Evolutionary conservation across 2,113 vertebrate species (phyloP), one percentile per base, ranked within the genome.

Genomic region (Sciurus niger): DNA sequence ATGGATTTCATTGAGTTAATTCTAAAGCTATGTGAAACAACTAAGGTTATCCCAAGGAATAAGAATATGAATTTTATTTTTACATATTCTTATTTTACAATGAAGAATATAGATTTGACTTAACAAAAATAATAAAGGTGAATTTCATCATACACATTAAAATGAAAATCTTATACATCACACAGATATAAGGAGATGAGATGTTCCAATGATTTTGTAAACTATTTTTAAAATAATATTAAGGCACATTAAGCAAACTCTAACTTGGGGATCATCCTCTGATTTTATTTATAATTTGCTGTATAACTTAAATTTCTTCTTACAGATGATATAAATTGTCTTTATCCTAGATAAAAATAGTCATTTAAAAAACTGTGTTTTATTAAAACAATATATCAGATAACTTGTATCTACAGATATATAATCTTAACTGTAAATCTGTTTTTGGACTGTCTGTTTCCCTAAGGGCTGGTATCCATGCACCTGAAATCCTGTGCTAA

Each of bases 101-200:
- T 17, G 78, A 67, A 32, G 12, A 53, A 53, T 80, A 1, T 84
- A 20, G 0, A 67, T 72, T 55, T 25, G 25, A 18, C 46, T 63
- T 70, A n/a, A 51, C 4, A 85, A 93, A 94, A 84, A 76, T 73
- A 74, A 67, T 80, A 37, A 37, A 85, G 20, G 55, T 90, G 72
- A 98, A 97, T 98, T 97, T 84, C 25, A 74, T 97, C 40, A 84
- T 17, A 84, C 80, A 74, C 34, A 76, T 93, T 96, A 65, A 97
- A 97, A 90, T 89, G 25, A 37, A 95, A 82, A 67, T 46, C 65
- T 83, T 17, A 92, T 51, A 28, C 4, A 78, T 84, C 22, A 43
- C 79, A 76, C 16, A 70, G 92, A 72, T 89, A 8, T 92, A 97
- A 97, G 94, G 30, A 0, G 89, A 72, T 77, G 65, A 84, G 48